These are phyloP conservation scores for Eurystomus glaucurus DNA, from an alignment of 2,797 vertebrate species.

Conservation along the genomic window DNA sequence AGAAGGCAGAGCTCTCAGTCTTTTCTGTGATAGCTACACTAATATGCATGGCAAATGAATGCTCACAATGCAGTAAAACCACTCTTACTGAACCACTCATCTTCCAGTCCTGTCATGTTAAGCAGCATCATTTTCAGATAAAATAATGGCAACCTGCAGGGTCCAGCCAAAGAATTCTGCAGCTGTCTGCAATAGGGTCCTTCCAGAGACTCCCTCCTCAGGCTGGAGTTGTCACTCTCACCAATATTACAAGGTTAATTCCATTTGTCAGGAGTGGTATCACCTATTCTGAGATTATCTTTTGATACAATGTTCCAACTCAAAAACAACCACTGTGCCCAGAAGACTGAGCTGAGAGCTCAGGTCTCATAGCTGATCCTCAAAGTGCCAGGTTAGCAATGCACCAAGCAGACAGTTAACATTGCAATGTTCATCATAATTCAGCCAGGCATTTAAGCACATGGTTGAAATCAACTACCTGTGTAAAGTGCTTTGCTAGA, in stretches of 20 bases:
- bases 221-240: not conserved
- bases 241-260: not conserved
- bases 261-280: not conserved
- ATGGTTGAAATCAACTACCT: not conserved
- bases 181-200: not conserved
- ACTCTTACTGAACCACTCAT: not conserved
- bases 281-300: not conserved
- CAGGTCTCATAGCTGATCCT: not conserved
- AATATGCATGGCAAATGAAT: not conserved
- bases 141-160: slow-evolving; percentile 10
- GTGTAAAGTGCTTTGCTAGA: not conserved
- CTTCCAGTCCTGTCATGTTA: not conserved
- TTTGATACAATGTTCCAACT: not conserved
- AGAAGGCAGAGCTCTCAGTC: slow-evolving; percentile 30
- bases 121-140: not conserved
- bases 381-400: not conserved
- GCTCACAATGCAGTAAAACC: not conserved
- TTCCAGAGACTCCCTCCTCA: not conserved
- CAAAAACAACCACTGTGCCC: not conserved
- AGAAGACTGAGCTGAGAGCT: not conserved
- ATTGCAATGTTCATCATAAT: not conserved
- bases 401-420: not conserved
- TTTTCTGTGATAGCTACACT: not conserved
- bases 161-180: not conserved
- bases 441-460: not conserved